Evolutionary conservation across 2,797 vertebrate genomes (phyloP), one percentile per base, ranked within the genome.

Genomic region (Babyrousa celebensis): DNA sequence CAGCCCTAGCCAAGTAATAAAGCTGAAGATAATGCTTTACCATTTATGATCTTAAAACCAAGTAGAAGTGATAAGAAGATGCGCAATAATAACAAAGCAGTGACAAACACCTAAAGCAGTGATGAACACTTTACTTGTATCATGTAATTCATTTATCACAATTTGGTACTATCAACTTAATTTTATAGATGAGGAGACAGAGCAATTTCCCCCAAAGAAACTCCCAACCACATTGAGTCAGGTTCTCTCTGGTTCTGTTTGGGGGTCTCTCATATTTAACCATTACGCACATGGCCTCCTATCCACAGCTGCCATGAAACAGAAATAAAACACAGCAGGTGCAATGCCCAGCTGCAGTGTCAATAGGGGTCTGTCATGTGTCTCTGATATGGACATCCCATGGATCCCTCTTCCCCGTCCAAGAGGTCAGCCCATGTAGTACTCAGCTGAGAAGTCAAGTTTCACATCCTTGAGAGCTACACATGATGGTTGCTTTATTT

Each of bases 91-190:
- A 25, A 87, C 20, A 84, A 21, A 72, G 4, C 12, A 65, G 18
- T 23, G 32, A 70, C 18, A 52, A 93, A 40, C 48, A n/a, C 40
- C n/a, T 72, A 84, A 21, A 72, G 4, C 12, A 65, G 23, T 23
- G 32, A 70, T 18, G 58, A 93, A 40, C 48, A n/a, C 40, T 40
- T 72, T 40, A 54, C 43, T 67, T 85, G 56, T 21, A 43, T 36
- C 23, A 78, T 86, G 67, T 74, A 27, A 93, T 70, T 90, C 65
- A 56, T 80, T 32, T 86, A 74, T 87, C 56, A 17, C 68, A 91
- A 89, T 16, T 78, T 91, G 36, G 43, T 48, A 58, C 15, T 11
- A 71, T 65, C 54, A 67, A 20, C 12, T 15, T 68, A 56, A 32
- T 67, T 60, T 52, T 21, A 74, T 7, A 88, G 54, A 52, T 12